Conservation (phyloP, 1,140 invertebrate species). For the Phenacoccus solenopsis region DNA sequence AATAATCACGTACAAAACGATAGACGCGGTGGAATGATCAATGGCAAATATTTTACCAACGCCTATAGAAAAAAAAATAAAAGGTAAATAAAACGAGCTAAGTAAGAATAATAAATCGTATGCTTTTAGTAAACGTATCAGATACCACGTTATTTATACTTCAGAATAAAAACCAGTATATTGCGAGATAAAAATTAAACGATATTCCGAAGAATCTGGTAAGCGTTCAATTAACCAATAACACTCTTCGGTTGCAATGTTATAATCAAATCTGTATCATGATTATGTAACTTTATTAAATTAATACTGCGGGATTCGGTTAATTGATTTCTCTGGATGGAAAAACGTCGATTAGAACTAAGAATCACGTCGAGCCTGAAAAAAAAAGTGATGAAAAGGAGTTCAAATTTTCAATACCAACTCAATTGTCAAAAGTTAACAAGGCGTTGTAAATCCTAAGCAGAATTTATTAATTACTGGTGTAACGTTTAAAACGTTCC, state of each 20-base stretch:
- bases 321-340: not conserved
- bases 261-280: not conserved
- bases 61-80: too few species aligned
- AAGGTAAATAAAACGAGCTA: too few species aligned
- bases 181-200: not conserved
- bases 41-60: too few species aligned
- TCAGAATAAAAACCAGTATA: too few species aligned
- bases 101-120: too few species aligned
- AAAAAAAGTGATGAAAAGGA: not conserved
- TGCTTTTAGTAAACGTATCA: too few species aligned
- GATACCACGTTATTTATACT: too few species aligned
- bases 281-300: conserved; percentile 3
- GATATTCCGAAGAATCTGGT: not conserved
- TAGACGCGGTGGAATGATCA: too few species aligned
- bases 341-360: too few species aligned
- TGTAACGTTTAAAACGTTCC: too few species aligned
- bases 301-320: not conserved
- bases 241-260: not conserved
- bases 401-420: not conserved
- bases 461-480: not conserved
- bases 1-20: too few species aligned
- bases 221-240: not conserved
- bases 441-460: not conserved
- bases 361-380: not conserved
- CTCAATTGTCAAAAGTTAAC: not conserved